These are phyloP conservation scores for Parnassius apollo DNA, from an alignment of 2,888 invertebrate species.

Conservation along the genomic window DNA sequence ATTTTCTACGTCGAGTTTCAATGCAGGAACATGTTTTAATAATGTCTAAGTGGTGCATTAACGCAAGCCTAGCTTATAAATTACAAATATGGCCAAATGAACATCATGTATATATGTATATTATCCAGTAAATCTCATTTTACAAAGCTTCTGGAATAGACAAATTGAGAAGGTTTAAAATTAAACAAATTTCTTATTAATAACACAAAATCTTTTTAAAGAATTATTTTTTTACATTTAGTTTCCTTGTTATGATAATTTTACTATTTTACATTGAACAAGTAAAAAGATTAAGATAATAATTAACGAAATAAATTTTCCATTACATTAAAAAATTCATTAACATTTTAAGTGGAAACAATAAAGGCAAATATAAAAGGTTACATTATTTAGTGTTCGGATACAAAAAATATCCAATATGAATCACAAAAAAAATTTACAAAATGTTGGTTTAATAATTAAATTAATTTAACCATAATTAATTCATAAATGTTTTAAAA, in stretches of 20 bases:
- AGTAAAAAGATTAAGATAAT: background rate
- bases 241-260: background rate
- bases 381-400: too few relatives aligned
- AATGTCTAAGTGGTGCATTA: background rate
- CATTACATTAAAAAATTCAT: background rate
- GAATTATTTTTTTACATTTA: background rate
- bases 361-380: too few relatives aligned
- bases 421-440: too few relatives aligned
- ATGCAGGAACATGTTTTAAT: slow-evolving; percentile 10
- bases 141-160: slow-evolving; percentile 8
- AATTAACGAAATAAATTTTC: background rate
- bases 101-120: slow-evolving; percentile 4
- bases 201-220: background rate
- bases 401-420: too few relatives aligned
- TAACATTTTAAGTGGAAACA: too few relatives aligned
- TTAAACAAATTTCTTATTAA: background rate
- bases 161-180: background rate
- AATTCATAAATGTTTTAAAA: too few relatives aligned
- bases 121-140: background rate
- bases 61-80: slow-evolving; percentile 2
- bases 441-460: too few relatives aligned
- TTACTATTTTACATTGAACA: too few relatives aligned
- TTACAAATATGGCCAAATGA: slow-evolving; percentile 12
- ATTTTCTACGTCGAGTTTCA: background rate
- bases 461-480: too few relatives aligned